phyloP scores from a whole-genome alignment of 2,888 invertebrate species.

The Thelaira solivaga region DNA sequence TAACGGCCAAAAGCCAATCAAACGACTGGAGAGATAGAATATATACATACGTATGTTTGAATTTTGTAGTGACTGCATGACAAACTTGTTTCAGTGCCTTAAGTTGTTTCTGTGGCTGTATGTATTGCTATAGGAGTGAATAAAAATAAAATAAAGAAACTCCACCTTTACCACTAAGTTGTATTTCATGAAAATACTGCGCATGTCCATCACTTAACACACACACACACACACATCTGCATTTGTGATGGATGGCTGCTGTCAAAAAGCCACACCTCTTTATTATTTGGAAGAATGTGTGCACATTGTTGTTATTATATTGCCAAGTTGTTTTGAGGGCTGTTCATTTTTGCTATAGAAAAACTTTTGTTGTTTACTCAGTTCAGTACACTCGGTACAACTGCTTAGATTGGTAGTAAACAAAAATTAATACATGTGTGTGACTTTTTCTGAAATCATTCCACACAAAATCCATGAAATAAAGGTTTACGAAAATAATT shows the following conservation, averaged over 20 bases:
- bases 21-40: slow-evolving; percentile 70
- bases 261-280: slow-evolving; percentile 71
- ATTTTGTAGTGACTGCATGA: slow-evolving; percentile 16
- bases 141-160: slow-evolving; percentile 61
- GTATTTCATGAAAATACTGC: slow-evolving; percentile 63
- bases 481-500: slow-evolving; percentile 13
- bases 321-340: slow-evolving; percentile 50
- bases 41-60: no score
- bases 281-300: slow-evolving; percentile 45
- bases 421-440: no score
- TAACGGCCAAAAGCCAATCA: slow-evolving; percentile 70
- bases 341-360: slow-evolving; percentile 45
- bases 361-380: slow-evolving; percentile 50
- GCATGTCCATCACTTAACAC: slow-evolving; percentile 67
- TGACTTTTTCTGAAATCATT: not conserved
- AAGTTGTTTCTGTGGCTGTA: no score
- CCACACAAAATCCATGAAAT: not conserved
- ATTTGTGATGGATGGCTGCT: slow-evolving; percentile 69
- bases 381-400: slow-evolving; percentile 76
- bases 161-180: slow-evolving; percentile 67
- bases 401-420: slow-evolving; percentile 74
- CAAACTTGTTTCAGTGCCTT: no score
- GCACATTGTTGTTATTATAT: slow-evolving; percentile 46
- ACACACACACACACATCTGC: slow-evolving; percentile 21
- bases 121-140: slow-evolving; percentile 37